Conservation (phyloP, 1,140 invertebrate species). For the Anadara kagoshimensis region DNA sequence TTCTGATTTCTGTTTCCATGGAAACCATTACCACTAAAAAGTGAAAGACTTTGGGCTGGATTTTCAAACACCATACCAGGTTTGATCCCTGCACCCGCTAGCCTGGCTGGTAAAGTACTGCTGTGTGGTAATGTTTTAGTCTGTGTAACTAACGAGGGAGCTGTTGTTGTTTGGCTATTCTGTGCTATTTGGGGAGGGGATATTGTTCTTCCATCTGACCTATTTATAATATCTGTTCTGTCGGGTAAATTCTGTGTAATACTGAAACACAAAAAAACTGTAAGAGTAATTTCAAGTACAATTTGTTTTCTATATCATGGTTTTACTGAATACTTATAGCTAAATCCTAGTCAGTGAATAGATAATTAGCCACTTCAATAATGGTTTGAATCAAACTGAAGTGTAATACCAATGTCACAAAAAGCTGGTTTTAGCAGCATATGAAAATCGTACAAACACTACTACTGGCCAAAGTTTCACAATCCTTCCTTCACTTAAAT, state of each 20-base stretch:
- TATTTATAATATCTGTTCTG: background rate
- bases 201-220: slow-evolving; percentile 5
- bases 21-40: slow-evolving; percentile 66
- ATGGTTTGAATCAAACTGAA: no score
- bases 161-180: no score
- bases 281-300: no score
- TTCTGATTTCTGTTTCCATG: slow-evolving; percentile 54
- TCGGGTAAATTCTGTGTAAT: slow-evolving; percentile 25
- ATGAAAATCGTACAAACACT: no score
- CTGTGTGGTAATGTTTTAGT: slow-evolving; percentile 34
- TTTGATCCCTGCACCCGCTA: slow-evolving; percentile 34
- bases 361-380: no score
- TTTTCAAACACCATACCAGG: slow-evolving; percentile 44
- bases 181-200: slow-evolving; percentile 15
- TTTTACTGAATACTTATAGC: no score
- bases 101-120: slow-evolving; percentile 20
- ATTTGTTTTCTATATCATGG: no score
- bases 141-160: slow-evolving; percentile 13
- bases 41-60: slow-evolving; percentile 65
- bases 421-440: no score
- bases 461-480: no score
- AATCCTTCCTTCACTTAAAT: no score
- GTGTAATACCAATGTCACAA: no score
- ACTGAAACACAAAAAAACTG: slow-evolving; percentile 12
- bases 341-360: no score